Percentiles rank a stretch among this genome's conserved stretches.
phyloP scores from a whole-genome alignment of 2,113 vertebrate species.

The Smithornis capensis region DNA sequence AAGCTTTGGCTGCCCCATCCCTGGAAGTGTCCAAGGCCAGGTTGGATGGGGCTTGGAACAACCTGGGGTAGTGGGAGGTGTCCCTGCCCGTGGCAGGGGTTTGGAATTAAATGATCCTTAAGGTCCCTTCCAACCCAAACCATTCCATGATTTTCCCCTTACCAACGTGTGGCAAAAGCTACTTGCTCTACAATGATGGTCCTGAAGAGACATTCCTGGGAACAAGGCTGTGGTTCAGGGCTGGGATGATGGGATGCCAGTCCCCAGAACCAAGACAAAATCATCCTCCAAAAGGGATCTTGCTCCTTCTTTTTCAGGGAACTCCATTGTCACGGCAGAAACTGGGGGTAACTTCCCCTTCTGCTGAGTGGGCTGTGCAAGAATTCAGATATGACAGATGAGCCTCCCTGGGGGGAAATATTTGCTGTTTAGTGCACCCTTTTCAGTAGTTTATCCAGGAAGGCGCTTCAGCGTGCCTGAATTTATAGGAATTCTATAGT shows the following conservation, averaged over 20 bases:
- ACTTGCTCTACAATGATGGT: background rate
- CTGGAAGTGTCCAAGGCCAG: background rate
- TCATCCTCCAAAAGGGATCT: background rate
- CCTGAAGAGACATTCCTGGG: background rate
- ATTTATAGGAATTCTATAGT: background rate
- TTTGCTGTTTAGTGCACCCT: background rate
- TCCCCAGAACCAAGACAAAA: background rate
- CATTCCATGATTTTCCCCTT: background rate
- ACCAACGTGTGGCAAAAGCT: background rate
- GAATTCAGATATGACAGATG: background rate
- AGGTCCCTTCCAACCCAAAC: background rate
- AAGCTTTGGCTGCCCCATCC: background rate
- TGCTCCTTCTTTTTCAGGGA: background rate
- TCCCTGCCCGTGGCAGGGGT: background rate
- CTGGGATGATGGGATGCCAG: background rate
- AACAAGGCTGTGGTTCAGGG: background rate
- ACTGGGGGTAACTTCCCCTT: background rate
- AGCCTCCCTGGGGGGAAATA: background rate
- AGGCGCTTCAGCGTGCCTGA: background rate
- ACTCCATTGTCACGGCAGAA: background rate
- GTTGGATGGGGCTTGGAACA: rapidly evolving
- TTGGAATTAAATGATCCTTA: background rate
- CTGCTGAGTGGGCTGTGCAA: background rate
- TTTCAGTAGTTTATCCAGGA: background rate
- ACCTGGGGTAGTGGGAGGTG: rapidly evolving